Evolutionary conservation across 2,888 invertebrate species (phyloP), one percentile per base, ranked within the genome.

Genomic region (Cyaniris semiargus): DNA sequence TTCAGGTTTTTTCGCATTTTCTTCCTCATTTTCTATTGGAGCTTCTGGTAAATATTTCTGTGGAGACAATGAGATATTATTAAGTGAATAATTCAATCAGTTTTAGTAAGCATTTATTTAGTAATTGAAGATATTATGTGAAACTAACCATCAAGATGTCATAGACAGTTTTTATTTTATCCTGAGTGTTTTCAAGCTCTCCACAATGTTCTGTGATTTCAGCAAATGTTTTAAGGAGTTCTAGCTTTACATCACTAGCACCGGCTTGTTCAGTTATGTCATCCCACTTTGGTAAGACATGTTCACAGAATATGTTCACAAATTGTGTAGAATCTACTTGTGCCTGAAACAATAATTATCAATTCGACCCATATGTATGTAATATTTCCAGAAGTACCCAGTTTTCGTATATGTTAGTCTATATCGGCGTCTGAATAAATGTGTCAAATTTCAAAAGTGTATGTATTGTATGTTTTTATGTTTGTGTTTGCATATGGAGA

Each of bases 31-130:
- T 77, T 96, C 96, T 77, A 96, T 90, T 77, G 98, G 97, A 23
- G 98, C 98, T 82, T 97, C 94, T 5, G 98, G 98, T 96, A 99
- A 96, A 85, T 97, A 98, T 82, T 96, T 96, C 98, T 98, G 87
- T 58, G 89, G 90, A 15, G 18, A 66, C 15, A 53, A 53, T 53
- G 18, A 15, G 7, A 48, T 15, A 48, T 15, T 15, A 48, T 48
- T 8, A 8, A 38, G 3, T 10, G 10, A 10, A 10, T 38, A 38
- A 10, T 38, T 6, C 6, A 34, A 34, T 38, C 10, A 10, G 8
- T 38, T 38, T 38, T 38, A 38, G 38, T 38, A 38, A 38, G 10
- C 10, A 38, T 38, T 38, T 10, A 38, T 38, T 38, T 38, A 38
- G 8, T 38, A 10, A 38, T 38, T 38, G 1, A 38, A 38, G 10